Base-by-base conservation (phyloP, 2,113 vertebrate genomes). In the Alectura lathami region DNA sequence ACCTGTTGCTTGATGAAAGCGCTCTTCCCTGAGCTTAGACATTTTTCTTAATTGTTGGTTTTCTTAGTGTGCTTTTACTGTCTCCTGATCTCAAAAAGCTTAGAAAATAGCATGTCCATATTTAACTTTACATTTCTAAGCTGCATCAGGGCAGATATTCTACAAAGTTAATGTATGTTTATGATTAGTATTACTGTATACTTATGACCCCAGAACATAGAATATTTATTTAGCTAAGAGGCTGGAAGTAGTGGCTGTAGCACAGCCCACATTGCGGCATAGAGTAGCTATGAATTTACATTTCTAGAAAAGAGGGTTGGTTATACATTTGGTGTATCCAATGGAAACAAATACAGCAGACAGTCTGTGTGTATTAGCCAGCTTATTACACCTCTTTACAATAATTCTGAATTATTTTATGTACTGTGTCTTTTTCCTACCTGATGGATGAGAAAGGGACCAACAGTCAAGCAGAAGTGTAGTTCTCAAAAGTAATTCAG, bases 71-170 rank as follows among this genome's bases (percentile, higher is more conserved):
- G 21, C 9, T 63, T 70, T 48, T 43, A 29, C 18, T 22, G 4
- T 36, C 16, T 62, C 22, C 70, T 63, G 34, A 13, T 74, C 13
- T 70, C 26, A 74, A 74, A 75, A 63, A 51, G 4, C 8, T 70
- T 59, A 51, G 53, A 30, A 83, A 91, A 91, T 21, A n/a, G 3
- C 15, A 59, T 16, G 29, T 14, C 1, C 5, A 9, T 62, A 16
- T 42, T 82, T 84, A 47, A 45, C 23, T 78, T 93, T 82, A 72
- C 16, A 70, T 47, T 93, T 88, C 70, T 34, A 63, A 84, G 47
- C 54, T 57, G 9, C 17, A 66, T 23, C 13, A 64, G 21, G 26
- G 30, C 36, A 88, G 11, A 34, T 29, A 63, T 32, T 69, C 2
- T 42, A 48, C 11, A 32, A 40, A 20, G 29, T 26, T 42, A 78